Base-by-base conservation (phyloP, 2,888 invertebrate species). In the Parnassius glacialis region DNA sequence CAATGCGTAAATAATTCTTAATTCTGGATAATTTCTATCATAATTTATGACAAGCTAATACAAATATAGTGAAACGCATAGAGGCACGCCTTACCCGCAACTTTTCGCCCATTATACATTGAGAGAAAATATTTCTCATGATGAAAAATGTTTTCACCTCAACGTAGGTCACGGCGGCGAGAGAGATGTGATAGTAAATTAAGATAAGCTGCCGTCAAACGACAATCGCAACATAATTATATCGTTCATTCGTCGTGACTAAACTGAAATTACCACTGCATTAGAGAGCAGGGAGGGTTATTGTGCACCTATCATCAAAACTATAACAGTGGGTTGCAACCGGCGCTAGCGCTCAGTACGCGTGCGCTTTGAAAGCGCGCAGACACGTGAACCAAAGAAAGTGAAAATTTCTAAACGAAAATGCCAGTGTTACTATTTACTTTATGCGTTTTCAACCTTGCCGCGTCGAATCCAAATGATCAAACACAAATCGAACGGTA, bases 201-300 rank as follows among this genome's bases (percentile, higher is more conserved):
- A 87, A 87, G 90, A 89, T 89, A 85, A 71, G 81, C 76, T 74
- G 74, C 73, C 74, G 68, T 79, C 78, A 84, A 83, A 83, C 83
- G 85, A 87, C 88, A 85, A 85, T 87, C 84, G 81, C 83, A 80
- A 80, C 80, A 80, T 84, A 88, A 91, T 90, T 90, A 88, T 86
- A 84, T 84, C 78, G 86, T 81, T 85, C 81, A 84, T 87, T 87
- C 83, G 84, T 90, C 88, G 90, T 89, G 90, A 89, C 90, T 80
- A 78, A 82, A 82, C 83, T 81, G 78, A 79, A 87, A 87, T 87
- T 80, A 80, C 81, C 81, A 83, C 80, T 86, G 88, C 90, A 85
- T 86, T 85, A 84, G 83, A 85, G 77, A 84, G 83, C 85, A 85
- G 87, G 85, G 84, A 88, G 87, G 70, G 71, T 80, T 81, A 79